A percentile compares a stretch with the other conserved stretches of the same genome.
Conservation (phyloP, 2,888 invertebrate species). For the Melinaea menophilus region DNA sequence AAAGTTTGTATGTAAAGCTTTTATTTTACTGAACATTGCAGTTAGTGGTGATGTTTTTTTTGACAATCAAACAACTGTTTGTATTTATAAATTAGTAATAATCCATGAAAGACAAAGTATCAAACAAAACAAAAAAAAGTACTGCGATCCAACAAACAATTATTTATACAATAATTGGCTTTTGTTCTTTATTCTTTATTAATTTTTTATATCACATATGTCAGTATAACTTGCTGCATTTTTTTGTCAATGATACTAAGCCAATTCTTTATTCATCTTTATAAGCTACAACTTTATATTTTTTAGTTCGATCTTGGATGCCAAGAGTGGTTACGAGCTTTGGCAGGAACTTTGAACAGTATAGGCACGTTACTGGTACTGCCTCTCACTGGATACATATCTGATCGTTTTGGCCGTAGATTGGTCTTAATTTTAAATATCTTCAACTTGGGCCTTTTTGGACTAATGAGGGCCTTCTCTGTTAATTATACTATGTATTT, state of each 20-base stretch:
- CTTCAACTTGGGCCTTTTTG: conserved; percentile 41
- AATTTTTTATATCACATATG: no score
- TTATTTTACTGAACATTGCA: background rate
- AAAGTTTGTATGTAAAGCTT: background rate
- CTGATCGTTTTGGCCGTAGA: conserved; percentile 76
- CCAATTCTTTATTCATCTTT: no score
- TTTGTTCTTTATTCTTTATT: background rate
- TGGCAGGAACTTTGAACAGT: conserved; percentile 82
- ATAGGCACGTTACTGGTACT: conserved; percentile 80
- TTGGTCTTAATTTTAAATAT: conserved; percentile 53
- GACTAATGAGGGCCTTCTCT: conserved; percentile 71
- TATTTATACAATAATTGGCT: background rate
- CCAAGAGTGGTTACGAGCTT: conserved; percentile 79
- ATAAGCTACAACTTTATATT: background rate
- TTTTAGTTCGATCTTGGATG: conserved; percentile 77
- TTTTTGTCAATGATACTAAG: no score
- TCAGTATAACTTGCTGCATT: no score
- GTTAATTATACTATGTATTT: conserved; percentile 65
- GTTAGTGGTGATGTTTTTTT: no score
- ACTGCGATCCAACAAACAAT: no score
- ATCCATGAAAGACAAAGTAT: background rate
- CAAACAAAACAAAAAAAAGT: background rate
- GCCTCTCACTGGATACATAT: conserved; percentile 79
- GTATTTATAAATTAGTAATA: background rate
- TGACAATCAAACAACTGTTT: no score